These are phyloP conservation scores for Scopus umbretta DNA, from an alignment of 2,113 vertebrate species.

Conservation along the genomic window DNA sequence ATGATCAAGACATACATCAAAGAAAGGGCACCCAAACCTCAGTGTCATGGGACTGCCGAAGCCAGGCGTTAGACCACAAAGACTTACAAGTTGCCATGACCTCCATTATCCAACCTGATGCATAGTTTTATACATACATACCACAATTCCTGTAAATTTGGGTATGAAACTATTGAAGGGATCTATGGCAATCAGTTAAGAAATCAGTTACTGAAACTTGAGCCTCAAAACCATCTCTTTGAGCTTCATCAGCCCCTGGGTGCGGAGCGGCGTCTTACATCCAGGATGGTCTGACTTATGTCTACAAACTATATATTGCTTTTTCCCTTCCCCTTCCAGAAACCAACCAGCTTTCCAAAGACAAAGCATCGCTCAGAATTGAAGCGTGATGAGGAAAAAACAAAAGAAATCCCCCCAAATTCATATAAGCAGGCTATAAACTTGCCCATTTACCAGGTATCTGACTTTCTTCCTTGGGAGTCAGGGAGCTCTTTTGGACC, in stretches of 20 bases:
- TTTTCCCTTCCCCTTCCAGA: neutral
- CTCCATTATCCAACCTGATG: neutral
- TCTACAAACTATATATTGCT: neutral
- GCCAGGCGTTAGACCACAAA: neutral
- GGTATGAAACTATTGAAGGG: neutral
- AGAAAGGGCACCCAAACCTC: neutral
- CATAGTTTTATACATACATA: neutral
- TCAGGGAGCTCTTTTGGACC: neutral
- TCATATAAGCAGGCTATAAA: neutral
- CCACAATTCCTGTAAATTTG: neutral
- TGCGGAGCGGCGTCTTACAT: neutral
- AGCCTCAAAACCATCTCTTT: neutral
- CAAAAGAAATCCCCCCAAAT: accelerated
- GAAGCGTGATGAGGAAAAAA: neutral
- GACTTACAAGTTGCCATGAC: neutral
- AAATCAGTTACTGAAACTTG: neutral
- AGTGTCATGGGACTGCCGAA: no score
- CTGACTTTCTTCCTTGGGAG: neutral
- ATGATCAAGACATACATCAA: neutral
- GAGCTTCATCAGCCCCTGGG: neutral
- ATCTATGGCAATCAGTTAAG: neutral
- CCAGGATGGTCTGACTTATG: neutral
- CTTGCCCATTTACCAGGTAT: neutral
- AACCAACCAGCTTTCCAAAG: neutral
- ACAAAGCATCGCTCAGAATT: neutral